These are phyloP conservation scores for Eira barbara DNA, from an alignment of 2,113 vertebrate species.

Conservation along the genomic window DNA sequence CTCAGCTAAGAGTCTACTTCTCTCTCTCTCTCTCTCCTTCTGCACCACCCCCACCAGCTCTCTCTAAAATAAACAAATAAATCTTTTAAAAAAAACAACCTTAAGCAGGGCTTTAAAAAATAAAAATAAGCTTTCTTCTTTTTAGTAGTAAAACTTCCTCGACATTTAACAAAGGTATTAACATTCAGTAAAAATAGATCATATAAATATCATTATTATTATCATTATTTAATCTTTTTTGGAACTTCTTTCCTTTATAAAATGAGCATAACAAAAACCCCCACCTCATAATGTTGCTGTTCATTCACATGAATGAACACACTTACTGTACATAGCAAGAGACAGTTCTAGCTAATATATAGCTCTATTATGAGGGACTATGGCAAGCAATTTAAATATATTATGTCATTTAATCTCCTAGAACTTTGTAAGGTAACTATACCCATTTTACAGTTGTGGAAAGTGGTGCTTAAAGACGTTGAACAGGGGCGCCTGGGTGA, in stretches of 20 bases:
- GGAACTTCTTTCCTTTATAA: background rate
- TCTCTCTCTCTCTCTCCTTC: background rate
- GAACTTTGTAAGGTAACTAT: background rate
- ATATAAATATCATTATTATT: background rate
- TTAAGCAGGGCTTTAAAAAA: background rate
- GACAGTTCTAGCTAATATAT: background rate
- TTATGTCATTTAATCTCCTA: background rate
- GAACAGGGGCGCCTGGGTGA: background rate
- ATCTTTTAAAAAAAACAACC: background rate
- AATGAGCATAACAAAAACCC: background rate
- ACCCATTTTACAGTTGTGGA: background rate
- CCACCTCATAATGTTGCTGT: background rate
- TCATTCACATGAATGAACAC: background rate
- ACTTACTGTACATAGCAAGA: background rate
- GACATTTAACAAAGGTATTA: background rate
- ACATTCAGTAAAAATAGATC: background rate
- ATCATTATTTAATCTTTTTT: background rate
- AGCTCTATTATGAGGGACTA: background rate
- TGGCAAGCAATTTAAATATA: background rate
- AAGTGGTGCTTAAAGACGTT: background rate
- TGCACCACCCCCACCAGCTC: background rate
- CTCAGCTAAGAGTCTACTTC: background rate
- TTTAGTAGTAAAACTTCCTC: slow-evolving; percentile 7
- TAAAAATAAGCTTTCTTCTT: background rate
- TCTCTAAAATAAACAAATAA: background rate